These are phyloP conservation scores for Rhynchophorus ferrugineus DNA, from an alignment of 1,140 invertebrate genomes.

Conservation along the genomic window DNA sequence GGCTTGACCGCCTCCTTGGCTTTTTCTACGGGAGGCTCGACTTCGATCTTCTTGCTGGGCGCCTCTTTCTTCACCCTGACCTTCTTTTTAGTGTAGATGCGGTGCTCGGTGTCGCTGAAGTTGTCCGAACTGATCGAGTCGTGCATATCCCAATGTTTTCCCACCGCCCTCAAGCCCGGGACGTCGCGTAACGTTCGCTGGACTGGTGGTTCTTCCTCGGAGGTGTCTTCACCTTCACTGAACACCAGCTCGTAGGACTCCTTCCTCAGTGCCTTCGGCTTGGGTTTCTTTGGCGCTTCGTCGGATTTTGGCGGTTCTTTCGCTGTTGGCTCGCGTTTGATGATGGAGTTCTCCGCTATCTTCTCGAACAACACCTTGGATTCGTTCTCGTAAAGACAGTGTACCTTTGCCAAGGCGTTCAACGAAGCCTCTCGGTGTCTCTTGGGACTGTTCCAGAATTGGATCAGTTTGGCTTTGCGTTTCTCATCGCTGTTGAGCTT, in stretches of 20 bases:
- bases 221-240: slow-evolving; percentile 38
- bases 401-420: slow-evolving; percentile 86
- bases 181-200: slow-evolving; percentile 58
- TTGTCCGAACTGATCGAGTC: slow-evolving; percentile 53
- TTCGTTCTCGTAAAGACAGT: slow-evolving; percentile 86
- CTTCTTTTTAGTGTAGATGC: slow-evolving; percentile 18
- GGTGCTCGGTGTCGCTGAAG: slow-evolving; percentile 30
- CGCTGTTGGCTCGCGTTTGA: slow-evolving; percentile 30
- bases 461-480: slow-evolving; percentile 45
- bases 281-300: background rate
- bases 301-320: slow-evolving; percentile 23
- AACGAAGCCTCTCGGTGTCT: slow-evolving; percentile 77
- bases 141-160: slow-evolving; percentile 75
- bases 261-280: slow-evolving; percentile 24
- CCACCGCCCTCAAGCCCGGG: slow-evolving; percentile 65
- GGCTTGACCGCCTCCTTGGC: slow-evolving; percentile 6
- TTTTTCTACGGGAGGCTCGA: slow-evolving; percentile 15
- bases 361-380: slow-evolving; percentile 56
- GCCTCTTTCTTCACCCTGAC: slow-evolving; percentile 22
- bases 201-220: slow-evolving; percentile 36
- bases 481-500: slow-evolving; percentile 27
- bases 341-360: slow-evolving; percentile 39
- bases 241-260: background rate
- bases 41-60: slow-evolving; percentile 3
- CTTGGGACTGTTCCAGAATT: slow-evolving; percentile 63